Conservation (phyloP, 2,888 invertebrate species). For the Pseudococcus viburni region DNA sequence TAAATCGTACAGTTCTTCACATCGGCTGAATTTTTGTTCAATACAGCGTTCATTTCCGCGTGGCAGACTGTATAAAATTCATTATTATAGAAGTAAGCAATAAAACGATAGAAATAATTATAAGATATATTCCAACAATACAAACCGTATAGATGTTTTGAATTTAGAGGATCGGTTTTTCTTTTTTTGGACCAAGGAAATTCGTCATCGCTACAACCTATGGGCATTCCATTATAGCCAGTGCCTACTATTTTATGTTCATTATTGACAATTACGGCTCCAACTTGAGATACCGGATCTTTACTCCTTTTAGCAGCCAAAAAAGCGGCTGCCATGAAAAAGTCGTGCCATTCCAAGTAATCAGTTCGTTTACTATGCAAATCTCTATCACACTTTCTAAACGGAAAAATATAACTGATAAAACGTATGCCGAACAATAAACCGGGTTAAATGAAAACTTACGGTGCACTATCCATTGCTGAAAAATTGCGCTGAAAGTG, state of each 20-base stretch:
- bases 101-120: not conserved
- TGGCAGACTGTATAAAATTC: constrained; percentile 85
- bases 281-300: constrained; percentile 94
- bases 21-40: constrained; percentile 88
- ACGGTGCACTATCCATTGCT: not conserved
- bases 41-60: constrained; percentile 96
- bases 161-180: constrained; percentile 76
- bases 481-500: no score
- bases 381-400: constrained; percentile 1
- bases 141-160: constrained; percentile 89
- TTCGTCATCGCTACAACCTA: constrained; percentile 87
- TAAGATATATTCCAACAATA: not conserved
- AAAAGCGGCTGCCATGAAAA: constrained; percentile 95
- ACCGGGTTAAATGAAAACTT: not conserved
- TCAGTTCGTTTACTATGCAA: constrained; percentile 63
- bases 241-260: constrained; percentile 91
- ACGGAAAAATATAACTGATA: not conserved
- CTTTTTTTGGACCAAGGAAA: constrained; percentile 87
- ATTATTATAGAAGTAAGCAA: not conserved
- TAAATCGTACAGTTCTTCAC: constrained; percentile 87
- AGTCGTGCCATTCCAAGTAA: constrained; percentile 87
- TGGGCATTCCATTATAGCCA: constrained; percentile 98
- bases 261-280: constrained; percentile 92
- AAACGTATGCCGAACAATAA: not conserved
- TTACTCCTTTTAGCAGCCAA: constrained; percentile 94